phyloP scores from a whole-genome alignment of 2,888 invertebrate genomes.

The Dolichomitus sp. region DNA sequence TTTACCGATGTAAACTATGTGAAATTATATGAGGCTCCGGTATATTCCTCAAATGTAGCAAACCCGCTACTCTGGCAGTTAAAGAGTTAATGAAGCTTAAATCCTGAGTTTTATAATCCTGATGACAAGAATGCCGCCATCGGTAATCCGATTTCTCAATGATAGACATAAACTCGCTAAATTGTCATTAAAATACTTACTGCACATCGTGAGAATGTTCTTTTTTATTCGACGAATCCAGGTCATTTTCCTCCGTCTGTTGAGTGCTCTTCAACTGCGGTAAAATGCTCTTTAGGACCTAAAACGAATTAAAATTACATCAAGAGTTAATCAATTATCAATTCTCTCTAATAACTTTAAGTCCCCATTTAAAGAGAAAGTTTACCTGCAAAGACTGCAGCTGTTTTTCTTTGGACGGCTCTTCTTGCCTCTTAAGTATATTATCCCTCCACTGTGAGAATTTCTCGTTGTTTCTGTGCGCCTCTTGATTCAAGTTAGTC shows the following conservation, averaged over 20 bases:
- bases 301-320: constrained; percentile 10
- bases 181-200: constrained; percentile 19
- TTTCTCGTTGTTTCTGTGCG: constrained; percentile 75
- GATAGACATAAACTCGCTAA: background rate
- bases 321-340: background rate
- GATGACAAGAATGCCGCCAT: background rate
- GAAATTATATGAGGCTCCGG: no score
- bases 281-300: constrained; percentile 84
- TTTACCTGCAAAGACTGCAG: constrained; percentile 78
- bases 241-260: constrained; percentile 79
- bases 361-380: background rate
- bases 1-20: no score
- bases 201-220: constrained; percentile 45
- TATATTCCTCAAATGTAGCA: no score
- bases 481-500: constrained; percentile 76
- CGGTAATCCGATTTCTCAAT: background rate
- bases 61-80: no score
- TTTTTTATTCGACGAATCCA: constrained; percentile 40
- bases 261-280: constrained; percentile 83
- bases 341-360: background rate
- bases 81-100: no score
- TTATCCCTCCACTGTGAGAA: constrained; percentile 82
- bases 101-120: no score
- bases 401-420: constrained; percentile 80
- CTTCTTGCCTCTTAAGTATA: constrained; percentile 79